Evolutionary conservation across 2,888 invertebrate species (phyloP), one percentile per base, ranked within the genome.

Genomic region (Orthosia incerta): DNA sequence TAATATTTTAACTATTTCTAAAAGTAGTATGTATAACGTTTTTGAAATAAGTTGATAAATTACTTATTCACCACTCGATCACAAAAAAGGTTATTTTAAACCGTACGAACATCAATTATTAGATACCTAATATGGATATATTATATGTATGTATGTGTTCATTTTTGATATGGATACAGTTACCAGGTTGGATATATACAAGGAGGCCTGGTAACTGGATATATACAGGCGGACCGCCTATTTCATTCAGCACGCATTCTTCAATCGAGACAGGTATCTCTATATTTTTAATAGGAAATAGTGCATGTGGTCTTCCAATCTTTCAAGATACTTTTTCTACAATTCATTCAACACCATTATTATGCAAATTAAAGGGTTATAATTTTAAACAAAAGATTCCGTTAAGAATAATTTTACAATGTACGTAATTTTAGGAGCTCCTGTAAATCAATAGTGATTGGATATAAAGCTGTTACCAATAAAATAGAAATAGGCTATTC

Each of bases 251-350:
- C 69, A 45, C 1, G 45, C n/a, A 13, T 26, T 53, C 3, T 13
- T 4, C 20, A 4, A 48, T 65, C 13, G 9, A 39, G 7, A 39
- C 39, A 39, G 39, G 9, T 46, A 26, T 9, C 13, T 9, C 9
- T 26, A 23, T 46, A 45, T 46, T 56, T 48, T 50, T 15, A 20
- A 71, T 39, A 39, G 39, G 3, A 4, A 15, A 20, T 23, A 46
- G n/a, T n/a, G n/a, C 74, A 57, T 57, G 26, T 74, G 74, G 7
- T 20, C 4, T 45, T 18, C 1, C 15, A 57, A 26, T 63, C 26
- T 59, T 48, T 51, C 65, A 53, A 3, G 2, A 53, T 16, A 4
- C 2, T n/a, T 59, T 59, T 5, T 65, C n/a, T 74, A n/a, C 51
- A 64, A 16, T 12, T 20, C 50, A 74, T 15, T 74, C 26, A 63